Evolutionary conservation across 2,888 invertebrate genomes (phyloP).

Genomic region (Frankliniella fusca): DNA sequence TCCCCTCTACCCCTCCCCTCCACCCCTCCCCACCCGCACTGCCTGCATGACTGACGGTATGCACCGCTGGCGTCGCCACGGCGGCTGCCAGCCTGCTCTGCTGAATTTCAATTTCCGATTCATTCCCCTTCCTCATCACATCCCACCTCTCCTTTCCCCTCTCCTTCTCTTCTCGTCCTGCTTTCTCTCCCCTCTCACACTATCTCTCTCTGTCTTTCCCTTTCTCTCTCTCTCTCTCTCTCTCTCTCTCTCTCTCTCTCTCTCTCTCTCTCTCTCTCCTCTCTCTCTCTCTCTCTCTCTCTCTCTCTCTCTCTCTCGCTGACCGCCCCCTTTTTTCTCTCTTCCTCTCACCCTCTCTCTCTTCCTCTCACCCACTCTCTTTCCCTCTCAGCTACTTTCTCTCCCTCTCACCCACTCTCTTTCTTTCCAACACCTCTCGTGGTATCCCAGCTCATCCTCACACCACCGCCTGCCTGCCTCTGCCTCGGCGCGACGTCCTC

Average conservation of each 20-base stretch:
- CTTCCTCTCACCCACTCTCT: too few species aligned
- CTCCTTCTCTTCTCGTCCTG: background rate
- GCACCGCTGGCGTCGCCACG: background rate
- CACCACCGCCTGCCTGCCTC: too few species aligned
- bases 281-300: background rate
- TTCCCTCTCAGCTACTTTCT: background rate
- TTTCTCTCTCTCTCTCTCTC: background rate
- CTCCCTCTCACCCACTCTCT: background rate
- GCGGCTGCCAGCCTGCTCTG: background rate
- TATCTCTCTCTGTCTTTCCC: background rate
- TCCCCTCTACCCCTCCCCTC: background rate
- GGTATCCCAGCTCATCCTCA: background rate
- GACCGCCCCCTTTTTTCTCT: background rate
- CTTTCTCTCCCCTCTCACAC: too few species aligned
- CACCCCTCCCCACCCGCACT: background rate
- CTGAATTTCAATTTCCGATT: constrained; percentile 25
- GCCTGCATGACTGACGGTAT: background rate
- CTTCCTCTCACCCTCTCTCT: too few species aligned
- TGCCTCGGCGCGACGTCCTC: too few species aligned
- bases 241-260: background rate
- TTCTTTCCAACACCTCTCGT: background rate
- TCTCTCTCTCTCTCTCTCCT: background rate
- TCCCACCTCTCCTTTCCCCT: background rate
- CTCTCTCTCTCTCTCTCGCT: background rate
- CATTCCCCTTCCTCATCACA: background rate